Conservation (phyloP, 2,113 vertebrate species). For the Rafetus swinhoei region DNA sequence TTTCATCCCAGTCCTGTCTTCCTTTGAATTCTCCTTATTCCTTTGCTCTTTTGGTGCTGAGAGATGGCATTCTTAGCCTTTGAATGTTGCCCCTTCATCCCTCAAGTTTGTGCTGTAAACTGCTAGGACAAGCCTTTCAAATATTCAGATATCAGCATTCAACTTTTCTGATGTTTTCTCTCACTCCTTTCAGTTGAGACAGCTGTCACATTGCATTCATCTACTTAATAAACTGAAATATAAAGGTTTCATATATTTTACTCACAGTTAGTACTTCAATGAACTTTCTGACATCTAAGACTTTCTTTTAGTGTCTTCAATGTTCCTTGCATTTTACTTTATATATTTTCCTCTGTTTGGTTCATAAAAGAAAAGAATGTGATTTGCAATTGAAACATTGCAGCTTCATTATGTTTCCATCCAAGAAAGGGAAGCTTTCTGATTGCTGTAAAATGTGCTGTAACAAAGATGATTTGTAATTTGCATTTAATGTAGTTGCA, state of each 20-base stretch:
- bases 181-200: constrained; percentile 25
- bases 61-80: constrained; percentile 36
- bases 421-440: neutral
- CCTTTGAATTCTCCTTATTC: constrained; percentile 58
- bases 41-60: constrained; percentile 64
- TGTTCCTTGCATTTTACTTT: neutral
- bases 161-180: constrained; percentile 15
- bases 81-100: constrained; percentile 42
- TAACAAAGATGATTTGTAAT: neutral
- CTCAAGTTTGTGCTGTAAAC: constrained; percentile 18
- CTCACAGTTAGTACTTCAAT: neutral
- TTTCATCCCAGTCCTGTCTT: constrained; percentile 65
- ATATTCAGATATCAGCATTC: constrained; percentile 28
- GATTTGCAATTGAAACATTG: neutral
- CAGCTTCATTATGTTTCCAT: neutral
- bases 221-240: constrained; percentile 14
- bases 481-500: neutral
- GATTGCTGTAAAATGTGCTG: neutral
- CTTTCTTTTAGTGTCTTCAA: neutral
- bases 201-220: neutral
- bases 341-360: neutral
- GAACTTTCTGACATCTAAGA: constrained; percentile 10
- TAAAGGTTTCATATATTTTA: constrained; percentile 29
- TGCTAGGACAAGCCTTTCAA: constrained; percentile 23
- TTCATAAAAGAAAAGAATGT: constrained; percentile 18